Base-by-base conservation (phyloP, 2,888 invertebrate species). In the Pammene fasciana region DNA sequence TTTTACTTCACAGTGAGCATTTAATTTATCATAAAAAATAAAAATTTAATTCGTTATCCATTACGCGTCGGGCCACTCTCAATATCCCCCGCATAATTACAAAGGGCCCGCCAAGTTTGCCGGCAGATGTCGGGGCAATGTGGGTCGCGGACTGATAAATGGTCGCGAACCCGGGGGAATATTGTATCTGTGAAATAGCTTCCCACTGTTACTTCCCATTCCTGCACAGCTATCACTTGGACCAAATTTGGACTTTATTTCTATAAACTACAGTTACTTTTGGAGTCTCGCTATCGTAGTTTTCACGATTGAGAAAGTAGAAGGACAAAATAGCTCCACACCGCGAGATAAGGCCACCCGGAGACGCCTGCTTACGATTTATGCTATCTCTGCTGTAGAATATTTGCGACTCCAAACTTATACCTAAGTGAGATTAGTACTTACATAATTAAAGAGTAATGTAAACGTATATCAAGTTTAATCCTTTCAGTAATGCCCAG, bases 71-170 rank as follows among this genome's bases (percentile, higher is more conserved):
- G 45, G 45, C 48, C 45, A 59, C 64, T 57, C 70, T 60, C 70
- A 54, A 70, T 55, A 70, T 60, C 74, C 73, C 74, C 68, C 72
- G 70, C 71, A 72, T 74, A 76, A 76, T 77, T 77, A 75, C 72
- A 66, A 68, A 56, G 77, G 75, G 74, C 75, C 72, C 73, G 71
- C 71, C 68, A 70, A 75, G 75, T 74, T 78, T 72, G 72, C 75
- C 78, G 78, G 83, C 86, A 86, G 86, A 88, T 89, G 86, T 79
- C 82, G 81, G 74, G 78, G 79, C 87, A 85, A 88, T 87, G 85
- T 86, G 88, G 89, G 87, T 86, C 87, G 86, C 75, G 74, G 72
- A 72, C 85, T 90, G 90, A 90, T 89, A 89, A 89, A 90, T 89
- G 86, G 82, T 78, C 79, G 79, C 79, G 77, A 77, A 78, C 82